phyloP scores from a whole-genome alignment of 2,113 vertebrate species.

The Psephotus haematonotus region DNA sequence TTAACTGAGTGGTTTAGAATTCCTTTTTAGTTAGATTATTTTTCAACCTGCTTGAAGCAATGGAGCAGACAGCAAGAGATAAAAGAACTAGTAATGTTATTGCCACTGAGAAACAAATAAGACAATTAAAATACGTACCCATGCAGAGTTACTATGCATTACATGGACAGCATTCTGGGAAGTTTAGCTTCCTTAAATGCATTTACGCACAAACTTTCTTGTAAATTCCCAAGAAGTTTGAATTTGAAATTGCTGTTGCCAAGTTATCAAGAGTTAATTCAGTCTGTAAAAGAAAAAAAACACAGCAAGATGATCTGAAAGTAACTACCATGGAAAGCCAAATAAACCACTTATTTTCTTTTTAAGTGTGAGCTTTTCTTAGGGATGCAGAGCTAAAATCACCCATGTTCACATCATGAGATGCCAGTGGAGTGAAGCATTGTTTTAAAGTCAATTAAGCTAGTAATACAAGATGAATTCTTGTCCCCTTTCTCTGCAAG shows the following conservation, averaged over 20 bases:
- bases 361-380: not conserved
- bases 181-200: not conserved
- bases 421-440: not conserved
- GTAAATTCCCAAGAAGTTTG: not conserved
- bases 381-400: not conserved
- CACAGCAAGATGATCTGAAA: not conserved
- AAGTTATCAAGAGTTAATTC: not conserved
- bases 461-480: not conserved
- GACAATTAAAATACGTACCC: constrained; percentile 38
- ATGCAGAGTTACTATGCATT: not conserved
- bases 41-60: constrained; percentile 23
- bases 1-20: constrained; percentile 19
- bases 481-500: not conserved
- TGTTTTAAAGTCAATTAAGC: constrained; percentile 11
- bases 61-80: constrained; percentile 33
- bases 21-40: constrained; percentile 33
- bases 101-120: constrained; percentile 48
- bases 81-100: constrained; percentile 47
- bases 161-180: not conserved
- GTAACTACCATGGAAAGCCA: not conserved
- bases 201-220: not conserved
- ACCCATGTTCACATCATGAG: not conserved
- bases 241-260: not conserved
- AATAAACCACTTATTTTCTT: not conserved
- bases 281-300: not conserved